Conservation (phyloP, 1,140 invertebrate species). For the Scaptodrosophila lebanonensis region DNA sequence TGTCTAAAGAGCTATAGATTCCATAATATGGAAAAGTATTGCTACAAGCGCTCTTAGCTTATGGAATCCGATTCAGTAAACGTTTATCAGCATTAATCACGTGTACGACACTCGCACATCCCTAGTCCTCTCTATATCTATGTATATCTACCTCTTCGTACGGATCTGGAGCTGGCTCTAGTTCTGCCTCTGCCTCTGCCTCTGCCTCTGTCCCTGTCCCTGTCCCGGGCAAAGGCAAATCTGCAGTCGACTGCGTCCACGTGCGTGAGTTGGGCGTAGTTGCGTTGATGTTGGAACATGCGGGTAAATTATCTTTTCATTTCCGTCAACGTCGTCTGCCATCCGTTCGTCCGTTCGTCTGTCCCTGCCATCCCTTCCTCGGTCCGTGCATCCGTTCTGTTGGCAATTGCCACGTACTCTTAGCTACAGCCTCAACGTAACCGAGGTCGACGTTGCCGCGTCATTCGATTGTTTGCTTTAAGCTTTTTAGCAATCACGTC, state of each 20-base stretch:
- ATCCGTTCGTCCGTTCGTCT: conserved; percentile 7
- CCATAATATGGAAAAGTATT: too few relatives aligned
- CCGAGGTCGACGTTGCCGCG: background rate
- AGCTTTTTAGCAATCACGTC: conserved; percentile 27
- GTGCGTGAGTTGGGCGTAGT: conserved; percentile 26
- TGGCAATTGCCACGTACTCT: conserved; percentile 37
- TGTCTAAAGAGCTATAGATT: too few relatives aligned
- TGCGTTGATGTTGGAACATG: conserved; percentile 53
- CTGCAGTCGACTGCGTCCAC: background rate
- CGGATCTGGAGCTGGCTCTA: too few relatives aligned
- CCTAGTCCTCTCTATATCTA: too few relatives aligned
- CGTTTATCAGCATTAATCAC: too few relatives aligned
- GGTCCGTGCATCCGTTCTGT: conserved; percentile 15
- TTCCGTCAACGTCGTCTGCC: conserved; percentile 49
- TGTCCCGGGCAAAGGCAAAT: too few relatives aligned
- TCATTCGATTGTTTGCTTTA: conserved; percentile 41
- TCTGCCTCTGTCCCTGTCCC: too few relatives aligned
- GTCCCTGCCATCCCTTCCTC: conserved; percentile 7
- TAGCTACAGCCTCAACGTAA: background rate
- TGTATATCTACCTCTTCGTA: too few relatives aligned
- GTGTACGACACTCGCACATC: too few relatives aligned
- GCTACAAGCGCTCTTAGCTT: too few relatives aligned
- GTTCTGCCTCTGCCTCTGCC: too few relatives aligned
- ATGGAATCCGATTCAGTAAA: too few relatives aligned
- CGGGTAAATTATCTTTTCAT: conserved; percentile 75